A percentile compares a stretch with the other conserved stretches of the same genome.
Conservation (phyloP, 2,888 invertebrate genomes). For the Slavum lentiscoides region DNA sequence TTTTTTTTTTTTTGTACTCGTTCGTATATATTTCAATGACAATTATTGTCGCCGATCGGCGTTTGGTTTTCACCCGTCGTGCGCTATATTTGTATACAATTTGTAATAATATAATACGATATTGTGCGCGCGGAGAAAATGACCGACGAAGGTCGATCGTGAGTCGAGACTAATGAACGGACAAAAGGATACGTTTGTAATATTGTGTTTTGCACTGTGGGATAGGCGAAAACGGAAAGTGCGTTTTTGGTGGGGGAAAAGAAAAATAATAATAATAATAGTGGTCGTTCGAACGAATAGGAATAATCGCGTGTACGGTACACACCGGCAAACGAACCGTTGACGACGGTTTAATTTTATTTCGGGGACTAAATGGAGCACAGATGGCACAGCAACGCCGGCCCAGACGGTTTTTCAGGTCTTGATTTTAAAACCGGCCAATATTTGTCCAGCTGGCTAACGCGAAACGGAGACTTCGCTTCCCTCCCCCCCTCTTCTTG, state of each 20-base stretch:
- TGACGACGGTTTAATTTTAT: slow-evolving; percentile 27
- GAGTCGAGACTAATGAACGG: slow-evolving; percentile 5
- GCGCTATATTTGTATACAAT: not conserved
- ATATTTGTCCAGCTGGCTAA: slow-evolving; percentile 46
- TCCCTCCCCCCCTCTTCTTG: not conserved
- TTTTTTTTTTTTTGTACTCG: too few relatives aligned
- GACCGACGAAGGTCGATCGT: not conserved
- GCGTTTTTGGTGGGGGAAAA: too few relatives aligned
- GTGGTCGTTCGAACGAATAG: not conserved
- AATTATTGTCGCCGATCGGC: not conserved
- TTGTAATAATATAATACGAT: not conserved
- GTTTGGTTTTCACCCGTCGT: slow-evolving; percentile 5
- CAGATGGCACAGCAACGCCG: slow-evolving; percentile 22
- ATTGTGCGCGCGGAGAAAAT: not conserved
- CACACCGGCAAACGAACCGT: slow-evolving; percentile 9
- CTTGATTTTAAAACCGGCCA: slow-evolving; percentile 24
- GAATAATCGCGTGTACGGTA: not conserved
- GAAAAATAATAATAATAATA: too few relatives aligned
- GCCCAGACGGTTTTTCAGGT: slow-evolving; percentile 24
- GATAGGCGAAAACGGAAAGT: not conserved
- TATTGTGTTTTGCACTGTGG: not conserved
- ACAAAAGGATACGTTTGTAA: not conserved
- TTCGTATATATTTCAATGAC: not conserved
- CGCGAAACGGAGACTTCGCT: slow-evolving; percentile 8
- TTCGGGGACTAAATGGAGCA: slow-evolving; percentile 35